Conservation (phyloP, 2,888 invertebrate species). For the Trichogramma evanescens region DNA sequence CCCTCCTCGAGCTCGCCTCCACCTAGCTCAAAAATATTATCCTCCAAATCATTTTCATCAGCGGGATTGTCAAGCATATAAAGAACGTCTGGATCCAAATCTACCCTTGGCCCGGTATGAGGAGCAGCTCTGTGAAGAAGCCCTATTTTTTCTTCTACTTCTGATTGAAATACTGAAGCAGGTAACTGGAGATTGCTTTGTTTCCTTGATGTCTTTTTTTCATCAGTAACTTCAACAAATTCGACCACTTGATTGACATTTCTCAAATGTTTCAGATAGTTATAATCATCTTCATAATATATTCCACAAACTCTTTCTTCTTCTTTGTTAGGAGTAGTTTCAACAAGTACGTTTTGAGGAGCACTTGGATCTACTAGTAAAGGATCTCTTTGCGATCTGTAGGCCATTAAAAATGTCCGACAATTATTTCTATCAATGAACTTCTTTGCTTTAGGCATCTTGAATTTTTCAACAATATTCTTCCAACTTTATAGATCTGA, state of each 20-base stretch:
- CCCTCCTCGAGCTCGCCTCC: constrained; percentile 52
- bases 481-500: too few relatives aligned
- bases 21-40: constrained; percentile 84
- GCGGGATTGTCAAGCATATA: constrained; percentile 86
- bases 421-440: constrained; percentile 90
- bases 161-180: constrained; percentile 82
- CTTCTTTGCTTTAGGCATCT: constrained; percentile 56
- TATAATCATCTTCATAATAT: constrained; percentile 89
- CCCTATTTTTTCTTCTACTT: constrained; percentile 78
- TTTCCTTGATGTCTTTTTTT: constrained; percentile 45
- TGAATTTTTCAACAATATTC: too few relatives aligned
- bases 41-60: constrained; percentile 79
- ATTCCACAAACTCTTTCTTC: constrained; percentile 83
- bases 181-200: constrained; percentile 51
- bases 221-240: constrained; percentile 50
- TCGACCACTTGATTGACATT: constrained; percentile 54
- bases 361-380: constrained; percentile 80
- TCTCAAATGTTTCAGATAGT: constrained; percentile 87
- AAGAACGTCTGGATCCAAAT: constrained; percentile 87
- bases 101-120: constrained; percentile 55
- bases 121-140: constrained; percentile 76
- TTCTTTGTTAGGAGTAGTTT: constrained; percentile 55
- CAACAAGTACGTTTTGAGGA: constrained; percentile 78
- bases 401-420: constrained; percentile 85
- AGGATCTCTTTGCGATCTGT: constrained; percentile 91